Evolutionary conservation across 2,797 vertebrate species (phyloP).

Genomic region (Myiotriccus ornatus): DNA sequence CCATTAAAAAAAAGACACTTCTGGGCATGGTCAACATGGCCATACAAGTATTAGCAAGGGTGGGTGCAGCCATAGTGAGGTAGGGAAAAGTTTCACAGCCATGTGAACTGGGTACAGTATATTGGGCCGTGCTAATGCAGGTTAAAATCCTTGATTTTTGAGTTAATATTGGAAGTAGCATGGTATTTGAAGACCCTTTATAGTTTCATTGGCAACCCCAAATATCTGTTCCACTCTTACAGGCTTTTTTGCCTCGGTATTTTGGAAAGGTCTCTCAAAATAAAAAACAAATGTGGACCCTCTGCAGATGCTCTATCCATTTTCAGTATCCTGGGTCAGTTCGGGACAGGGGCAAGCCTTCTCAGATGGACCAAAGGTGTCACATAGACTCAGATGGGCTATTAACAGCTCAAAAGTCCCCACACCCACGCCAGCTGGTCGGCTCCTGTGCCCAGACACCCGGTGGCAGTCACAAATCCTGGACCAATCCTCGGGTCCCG

Average conservation of each 20-base stretch:
- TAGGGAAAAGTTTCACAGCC: not conserved
- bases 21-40: not conserved
- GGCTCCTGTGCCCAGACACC: not conserved
- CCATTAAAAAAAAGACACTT: not conserved
- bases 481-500: not conserved
- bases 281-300: not conserved
- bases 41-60: not conserved
- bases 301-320: not conserved
- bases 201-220: not conserved
- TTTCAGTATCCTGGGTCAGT: not conserved
- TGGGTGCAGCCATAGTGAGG: fast-evolving
- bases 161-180: not conserved
- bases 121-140: not conserved
- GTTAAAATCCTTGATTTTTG: not conserved
- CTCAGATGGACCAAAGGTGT: fast-evolving
- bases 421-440: fast-evolving
- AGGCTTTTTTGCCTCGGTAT: not conserved
- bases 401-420: not conserved
- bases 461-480: not conserved
- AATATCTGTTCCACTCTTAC: not conserved
- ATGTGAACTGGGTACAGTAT: fast-evolving
- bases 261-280: not conserved
- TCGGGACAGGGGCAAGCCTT: fast-evolving
- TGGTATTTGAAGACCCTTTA: not conserved
- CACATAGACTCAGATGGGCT: not conserved